Conservation (phyloP, 2,888 invertebrate species). For the Kryphioiulus occultus region DNA sequence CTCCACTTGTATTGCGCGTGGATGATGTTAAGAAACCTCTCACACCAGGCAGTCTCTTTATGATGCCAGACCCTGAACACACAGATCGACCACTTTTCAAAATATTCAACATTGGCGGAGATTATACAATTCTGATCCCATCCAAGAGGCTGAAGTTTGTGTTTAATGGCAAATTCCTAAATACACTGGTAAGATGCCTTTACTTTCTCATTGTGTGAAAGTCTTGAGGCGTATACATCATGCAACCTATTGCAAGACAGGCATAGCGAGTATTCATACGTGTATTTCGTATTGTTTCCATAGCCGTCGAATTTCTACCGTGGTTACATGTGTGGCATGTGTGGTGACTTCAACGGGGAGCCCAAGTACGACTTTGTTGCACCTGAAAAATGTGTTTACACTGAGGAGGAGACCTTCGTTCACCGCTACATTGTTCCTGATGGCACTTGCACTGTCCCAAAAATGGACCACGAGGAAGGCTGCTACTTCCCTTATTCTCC, state of each 20-base stretch:
- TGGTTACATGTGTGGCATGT: conserved; percentile 57
- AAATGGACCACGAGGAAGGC: neutral
- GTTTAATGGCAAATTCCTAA: conserved; percentile 54
- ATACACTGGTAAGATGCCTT: conserved; percentile 47
- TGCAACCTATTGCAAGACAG: neutral
- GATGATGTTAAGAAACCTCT: conserved; percentile 46
- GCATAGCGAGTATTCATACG: neutral
- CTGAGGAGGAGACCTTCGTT: conserved; percentile 38
- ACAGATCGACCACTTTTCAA: neutral
- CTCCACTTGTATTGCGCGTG: conserved; percentile 45
- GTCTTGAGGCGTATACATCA: too few species aligned
- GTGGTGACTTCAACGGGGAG: conserved; percentile 58
- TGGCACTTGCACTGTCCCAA: conserved; percentile 48
- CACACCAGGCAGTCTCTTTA: neutral
- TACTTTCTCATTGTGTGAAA: neutral
- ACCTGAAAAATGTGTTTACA: conserved; percentile 54
- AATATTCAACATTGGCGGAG: neutral
- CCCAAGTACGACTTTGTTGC: conserved; percentile 55
- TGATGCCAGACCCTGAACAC: conserved; percentile 39
- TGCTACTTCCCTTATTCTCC: conserved; percentile 46
- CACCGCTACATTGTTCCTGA: conserved; percentile 52
- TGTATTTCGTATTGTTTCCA: neutral
- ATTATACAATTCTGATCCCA: conserved; percentile 51
- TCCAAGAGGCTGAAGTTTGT: conserved; percentile 49
- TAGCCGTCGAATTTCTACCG: conserved; percentile 56